These are phyloP conservation scores for Ormyrus nitidulus DNA, from an alignment of 2,888 invertebrate species.

Conservation along the genomic window DNA sequence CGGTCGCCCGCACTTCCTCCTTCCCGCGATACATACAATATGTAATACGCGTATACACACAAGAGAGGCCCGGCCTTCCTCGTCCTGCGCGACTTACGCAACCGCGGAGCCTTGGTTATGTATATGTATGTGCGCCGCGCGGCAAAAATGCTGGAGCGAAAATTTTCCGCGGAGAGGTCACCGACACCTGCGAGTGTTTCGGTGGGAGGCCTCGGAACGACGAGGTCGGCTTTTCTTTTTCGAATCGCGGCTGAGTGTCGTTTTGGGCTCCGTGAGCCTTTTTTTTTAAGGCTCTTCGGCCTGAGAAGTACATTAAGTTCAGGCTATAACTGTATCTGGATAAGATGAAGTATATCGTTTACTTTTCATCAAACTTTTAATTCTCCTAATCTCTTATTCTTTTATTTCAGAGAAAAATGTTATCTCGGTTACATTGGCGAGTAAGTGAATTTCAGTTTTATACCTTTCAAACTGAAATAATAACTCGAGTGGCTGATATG, in stretches of 20 bases:
- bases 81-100: slow-evolving; percentile 26
- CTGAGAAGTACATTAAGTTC: too few species aligned
- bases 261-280: neutral
- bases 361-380: too few species aligned
- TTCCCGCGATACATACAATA: neutral
- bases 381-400: too few species aligned
- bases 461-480: too few species aligned
- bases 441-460: too few species aligned
- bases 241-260: too few species aligned
- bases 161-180: slow-evolving; percentile 52
- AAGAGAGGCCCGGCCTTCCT: slow-evolving; percentile 27
- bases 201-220: neutral
- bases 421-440: too few species aligned
- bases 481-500: too few species aligned
- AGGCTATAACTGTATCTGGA: too few species aligned
- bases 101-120: neutral
- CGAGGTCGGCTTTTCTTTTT: slow-evolving; percentile 1
- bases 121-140: neutral
- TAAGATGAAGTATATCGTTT: too few species aligned
- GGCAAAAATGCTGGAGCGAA: slow-evolving; percentile 26
- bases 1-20: neutral
- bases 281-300: neutral
- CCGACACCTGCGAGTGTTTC: slow-evolving; percentile 35
- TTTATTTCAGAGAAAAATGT: too few species aligned
- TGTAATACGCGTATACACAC: neutral